Evolutionary conservation across 1,140 invertebrate species (phyloP).

Genomic region (Dendroctonus valens): DNA sequence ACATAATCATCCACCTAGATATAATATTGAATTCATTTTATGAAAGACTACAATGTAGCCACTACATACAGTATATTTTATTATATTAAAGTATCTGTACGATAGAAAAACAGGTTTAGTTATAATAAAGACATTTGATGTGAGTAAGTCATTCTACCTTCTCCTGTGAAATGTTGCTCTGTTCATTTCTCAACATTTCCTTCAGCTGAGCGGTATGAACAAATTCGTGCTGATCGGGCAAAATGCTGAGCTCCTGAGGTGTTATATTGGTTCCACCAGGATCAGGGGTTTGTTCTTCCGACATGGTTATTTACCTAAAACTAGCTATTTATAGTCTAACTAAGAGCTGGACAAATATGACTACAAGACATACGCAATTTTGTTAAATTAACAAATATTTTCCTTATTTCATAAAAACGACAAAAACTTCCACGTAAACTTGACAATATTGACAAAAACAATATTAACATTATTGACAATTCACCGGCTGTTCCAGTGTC

Average conservation of each 20-base stretch:
- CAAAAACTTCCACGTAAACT: no score
- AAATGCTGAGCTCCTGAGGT: neutral
- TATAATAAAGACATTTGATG: neutral
- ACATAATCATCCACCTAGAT: constrained; percentile 48
- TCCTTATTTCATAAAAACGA: neutral
- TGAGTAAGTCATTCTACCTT: constrained; percentile 34
- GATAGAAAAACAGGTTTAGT: neutral
- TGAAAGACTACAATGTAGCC: neutral
- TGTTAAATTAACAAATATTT: neutral
- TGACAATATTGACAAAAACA: no score
- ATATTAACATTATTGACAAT: no score
- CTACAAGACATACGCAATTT: no score
- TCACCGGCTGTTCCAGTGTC: no score
- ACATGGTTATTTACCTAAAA: constrained; percentile 35
- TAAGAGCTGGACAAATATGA: no score
- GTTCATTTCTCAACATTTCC: constrained; percentile 50
- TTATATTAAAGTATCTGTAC: neutral
- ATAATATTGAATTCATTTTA: neutral
- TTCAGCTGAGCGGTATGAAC: constrained; percentile 47
- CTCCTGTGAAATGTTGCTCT: constrained; percentile 45
- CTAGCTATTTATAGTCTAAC: neutral
- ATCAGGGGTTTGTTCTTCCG: constrained; percentile 42
- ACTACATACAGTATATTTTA: neutral
- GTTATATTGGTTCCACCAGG: constrained; percentile 37
- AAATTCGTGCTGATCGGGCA: constrained; percentile 46